Conservation (phyloP, 2,888 invertebrate species). For the Pomacea canaliculata region DNA sequence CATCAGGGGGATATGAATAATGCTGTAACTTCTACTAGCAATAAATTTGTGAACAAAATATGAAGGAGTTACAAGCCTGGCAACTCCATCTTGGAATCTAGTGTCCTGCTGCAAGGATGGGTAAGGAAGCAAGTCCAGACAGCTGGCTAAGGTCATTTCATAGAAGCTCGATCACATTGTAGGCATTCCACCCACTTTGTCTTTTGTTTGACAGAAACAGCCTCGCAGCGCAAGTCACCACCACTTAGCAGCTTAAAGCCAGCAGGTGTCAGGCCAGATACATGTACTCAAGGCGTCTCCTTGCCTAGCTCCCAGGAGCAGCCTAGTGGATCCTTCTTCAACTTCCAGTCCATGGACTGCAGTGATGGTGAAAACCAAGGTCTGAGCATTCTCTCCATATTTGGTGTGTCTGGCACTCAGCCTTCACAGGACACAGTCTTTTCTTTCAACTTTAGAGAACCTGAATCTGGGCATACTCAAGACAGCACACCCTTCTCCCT, state of each 20-base stretch:
- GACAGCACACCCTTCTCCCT: constrained; percentile 18
- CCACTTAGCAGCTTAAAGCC: constrained; percentile 1
- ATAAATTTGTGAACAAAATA: too few relatives aligned
- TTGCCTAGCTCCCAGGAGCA: background rate
- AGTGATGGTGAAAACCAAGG: constrained; percentile 8
- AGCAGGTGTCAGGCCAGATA: background rate
- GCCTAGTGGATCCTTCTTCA: constrained; percentile 20
- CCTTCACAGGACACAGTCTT: constrained; percentile 30
- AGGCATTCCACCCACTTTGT: too few relatives aligned
- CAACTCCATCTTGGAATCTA: too few relatives aligned
- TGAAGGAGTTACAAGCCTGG: too few relatives aligned
- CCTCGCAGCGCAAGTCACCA: background rate
- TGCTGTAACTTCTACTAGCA: too few relatives aligned
- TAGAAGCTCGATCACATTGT: too few relatives aligned
- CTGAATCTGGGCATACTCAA: background rate
- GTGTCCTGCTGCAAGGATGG: too few relatives aligned
- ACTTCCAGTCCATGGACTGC: constrained; percentile 27
- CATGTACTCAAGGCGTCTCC: too few relatives aligned
- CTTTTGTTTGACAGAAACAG: background rate
- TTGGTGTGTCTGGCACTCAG: constrained; percentile 10
- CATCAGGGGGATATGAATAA: too few relatives aligned
- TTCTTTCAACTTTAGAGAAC: constrained; percentile 34
- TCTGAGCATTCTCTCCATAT: constrained; percentile 13
- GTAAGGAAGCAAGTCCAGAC: too few relatives aligned
- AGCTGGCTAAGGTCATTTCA: too few relatives aligned